Conservation (phyloP, 2,113 vertebrate species). For the Pygoscelis adeliae region DNA sequence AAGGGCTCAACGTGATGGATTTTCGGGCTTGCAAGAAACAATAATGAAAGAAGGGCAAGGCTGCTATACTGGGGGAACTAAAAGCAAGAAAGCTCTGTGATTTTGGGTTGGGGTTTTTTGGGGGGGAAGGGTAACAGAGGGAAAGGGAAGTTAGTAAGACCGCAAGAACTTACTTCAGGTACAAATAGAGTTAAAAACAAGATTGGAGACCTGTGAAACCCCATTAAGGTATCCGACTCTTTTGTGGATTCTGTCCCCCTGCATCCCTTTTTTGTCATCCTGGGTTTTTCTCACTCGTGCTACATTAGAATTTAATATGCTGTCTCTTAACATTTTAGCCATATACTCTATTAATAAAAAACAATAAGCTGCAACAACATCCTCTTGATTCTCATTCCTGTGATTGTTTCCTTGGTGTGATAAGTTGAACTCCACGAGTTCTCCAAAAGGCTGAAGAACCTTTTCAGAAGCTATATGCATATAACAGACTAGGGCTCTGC, state of each 20-base stretch:
- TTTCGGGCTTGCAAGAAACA: not conserved
- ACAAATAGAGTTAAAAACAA: not conserved
- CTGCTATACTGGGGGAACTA: not conserved
- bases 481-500: not conserved
- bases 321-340: not conserved
- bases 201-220: not conserved
- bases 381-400: not conserved
- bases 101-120: no score
- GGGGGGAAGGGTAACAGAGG: accelerated
- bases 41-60: not conserved
- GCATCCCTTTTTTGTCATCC: not conserved
- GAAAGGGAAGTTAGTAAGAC: not conserved
- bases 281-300: not conserved
- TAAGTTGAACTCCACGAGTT: not conserved
- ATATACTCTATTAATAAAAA: not conserved
- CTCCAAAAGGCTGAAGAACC: not conserved
- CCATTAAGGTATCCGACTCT: not conserved
- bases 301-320: not conserved
- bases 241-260: not conserved
- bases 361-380: not conserved
- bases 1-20: not conserved
- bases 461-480: not conserved
- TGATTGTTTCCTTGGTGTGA: not conserved
- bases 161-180: not conserved
- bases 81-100: not conserved